phyloP scores from a whole-genome alignment of 23 tunicate species.

The Styela clava region DNA sequence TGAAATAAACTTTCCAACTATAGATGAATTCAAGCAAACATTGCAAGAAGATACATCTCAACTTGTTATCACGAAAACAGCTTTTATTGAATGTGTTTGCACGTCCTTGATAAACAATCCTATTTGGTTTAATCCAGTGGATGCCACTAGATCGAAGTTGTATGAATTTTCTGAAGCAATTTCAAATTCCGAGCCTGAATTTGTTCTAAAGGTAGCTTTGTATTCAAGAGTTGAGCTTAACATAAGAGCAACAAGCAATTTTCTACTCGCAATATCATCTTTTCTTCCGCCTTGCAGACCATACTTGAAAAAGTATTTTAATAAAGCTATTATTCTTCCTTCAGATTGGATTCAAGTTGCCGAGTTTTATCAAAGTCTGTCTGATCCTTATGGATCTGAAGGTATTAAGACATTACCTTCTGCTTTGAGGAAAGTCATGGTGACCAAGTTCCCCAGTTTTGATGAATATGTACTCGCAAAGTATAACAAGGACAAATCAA shows the following conservation, averaged over 20 bases:
- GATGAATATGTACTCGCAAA: constrained; percentile 70
- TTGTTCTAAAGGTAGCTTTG: constrained; percentile 66
- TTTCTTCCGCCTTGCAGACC: constrained; percentile 21
- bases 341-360: constrained; percentile 82
- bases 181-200: constrained; percentile 43
- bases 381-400: neutral
- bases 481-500: constrained; percentile 44
- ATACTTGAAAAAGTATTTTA: constrained; percentile 52
- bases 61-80: neutral
- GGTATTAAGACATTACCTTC: constrained; percentile 19
- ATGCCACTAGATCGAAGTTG: constrained; percentile 5
- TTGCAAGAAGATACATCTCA: neutral
- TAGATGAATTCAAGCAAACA: constrained; percentile 1
- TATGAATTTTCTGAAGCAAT: neutral
- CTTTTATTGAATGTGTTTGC: constrained; percentile 29
- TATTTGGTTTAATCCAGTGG: constrained; percentile 1
- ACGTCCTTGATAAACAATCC: constrained; percentile 37
- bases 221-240: constrained; percentile 51
- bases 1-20: constrained; percentile 19
- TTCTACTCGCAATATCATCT: constrained; percentile 41
- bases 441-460: constrained; percentile 54
- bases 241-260: constrained; percentile 46
- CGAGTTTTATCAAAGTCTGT: constrained; percentile 33
- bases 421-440: constrained; percentile 63
- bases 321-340: constrained; percentile 33